Conservation (phyloP, 1,140 invertebrate species). For the Cherax destructor region DNA sequence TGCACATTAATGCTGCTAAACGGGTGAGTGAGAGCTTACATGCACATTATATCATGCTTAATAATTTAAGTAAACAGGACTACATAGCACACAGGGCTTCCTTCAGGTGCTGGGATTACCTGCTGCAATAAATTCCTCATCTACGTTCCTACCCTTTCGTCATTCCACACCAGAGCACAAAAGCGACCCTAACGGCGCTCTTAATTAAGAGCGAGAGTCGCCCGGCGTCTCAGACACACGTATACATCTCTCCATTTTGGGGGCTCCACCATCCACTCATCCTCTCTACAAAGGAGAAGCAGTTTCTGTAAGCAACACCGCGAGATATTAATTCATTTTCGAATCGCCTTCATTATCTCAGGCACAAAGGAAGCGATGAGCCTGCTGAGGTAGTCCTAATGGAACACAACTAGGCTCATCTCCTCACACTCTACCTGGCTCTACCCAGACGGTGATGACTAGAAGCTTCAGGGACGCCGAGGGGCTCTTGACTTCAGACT, state of each 20-base stretch:
- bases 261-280: constrained; percentile 40
- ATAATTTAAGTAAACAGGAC: constrained; percentile 26
- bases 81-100: constrained; percentile 10
- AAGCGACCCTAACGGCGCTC: constrained; percentile 9
- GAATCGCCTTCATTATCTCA: constrained; percentile 67
- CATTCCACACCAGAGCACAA: constrained; percentile 11
- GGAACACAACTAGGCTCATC: constrained; percentile 58
- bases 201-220: constrained; percentile 18
- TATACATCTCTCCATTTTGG: constrained; percentile 49
- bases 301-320: constrained; percentile 68
- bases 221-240: constrained; percentile 29
- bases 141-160: constrained; percentile 13
- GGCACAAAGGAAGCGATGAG: constrained; percentile 63
- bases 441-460: neutral
- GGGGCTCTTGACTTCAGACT: neutral
- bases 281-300: constrained; percentile 54
- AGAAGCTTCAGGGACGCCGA: neutral
- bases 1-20: neutral
- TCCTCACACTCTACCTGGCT: constrained; percentile 31
- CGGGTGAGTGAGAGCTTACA: neutral
- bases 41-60: constrained; percentile 19
- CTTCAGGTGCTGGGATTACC: constrained; percentile 43
- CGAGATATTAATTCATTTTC: constrained; percentile 69
- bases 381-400: constrained; percentile 55
- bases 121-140: constrained; percentile 48